phyloP scores from a whole-genome alignment of 2,797 vertebrate species.

The Acrossocheilus fasciatus region DNA sequence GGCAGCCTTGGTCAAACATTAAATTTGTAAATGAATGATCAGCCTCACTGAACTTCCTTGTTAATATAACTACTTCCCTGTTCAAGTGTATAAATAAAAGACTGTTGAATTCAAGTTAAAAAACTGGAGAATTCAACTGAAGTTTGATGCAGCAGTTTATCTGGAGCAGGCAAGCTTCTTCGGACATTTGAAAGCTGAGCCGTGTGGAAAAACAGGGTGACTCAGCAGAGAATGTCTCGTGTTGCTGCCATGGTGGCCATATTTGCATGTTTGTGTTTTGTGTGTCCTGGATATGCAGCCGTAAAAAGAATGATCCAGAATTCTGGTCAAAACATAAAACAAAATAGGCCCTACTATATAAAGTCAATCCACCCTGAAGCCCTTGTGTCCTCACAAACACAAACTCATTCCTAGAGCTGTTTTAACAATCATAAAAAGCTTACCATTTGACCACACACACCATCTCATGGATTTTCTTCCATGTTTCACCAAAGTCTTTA shows the following conservation, averaged over 20 bases:
- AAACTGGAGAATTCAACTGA: neutral
- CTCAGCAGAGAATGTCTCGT: conserved; percentile 47
- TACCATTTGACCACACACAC: conserved; percentile 95
- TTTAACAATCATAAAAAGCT: conserved; percentile 64
- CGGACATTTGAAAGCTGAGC: conserved; percentile 35
- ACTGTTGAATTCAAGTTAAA: neutral
- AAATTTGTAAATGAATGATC: conserved; percentile 15
- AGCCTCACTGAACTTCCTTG: neutral
- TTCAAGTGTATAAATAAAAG: neutral
- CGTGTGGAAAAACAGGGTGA: conserved; percentile 43
- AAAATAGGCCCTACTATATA: neutral
- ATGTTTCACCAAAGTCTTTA: conserved; percentile 85
- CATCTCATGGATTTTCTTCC: conserved; percentile 86
- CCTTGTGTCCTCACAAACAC: neutral
- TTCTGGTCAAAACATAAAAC: neutral
- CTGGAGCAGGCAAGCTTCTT: conserved; percentile 7
- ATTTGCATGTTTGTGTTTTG: conserved; percentile 46
- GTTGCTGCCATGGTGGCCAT: conserved; percentile 32
- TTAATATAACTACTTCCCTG: conserved; percentile 7
- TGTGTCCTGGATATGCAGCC: neutral
- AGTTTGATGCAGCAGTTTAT: conserved; percentile 14
- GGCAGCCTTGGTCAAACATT: conserved; percentile 16
- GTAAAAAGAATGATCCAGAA: conserved; percentile 23
- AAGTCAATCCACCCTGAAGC: neutral
- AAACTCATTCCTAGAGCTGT: neutral